Evolutionary conservation across 2,888 invertebrate genomes (phyloP).

Genomic region (Toxonevra muliebris): DNA sequence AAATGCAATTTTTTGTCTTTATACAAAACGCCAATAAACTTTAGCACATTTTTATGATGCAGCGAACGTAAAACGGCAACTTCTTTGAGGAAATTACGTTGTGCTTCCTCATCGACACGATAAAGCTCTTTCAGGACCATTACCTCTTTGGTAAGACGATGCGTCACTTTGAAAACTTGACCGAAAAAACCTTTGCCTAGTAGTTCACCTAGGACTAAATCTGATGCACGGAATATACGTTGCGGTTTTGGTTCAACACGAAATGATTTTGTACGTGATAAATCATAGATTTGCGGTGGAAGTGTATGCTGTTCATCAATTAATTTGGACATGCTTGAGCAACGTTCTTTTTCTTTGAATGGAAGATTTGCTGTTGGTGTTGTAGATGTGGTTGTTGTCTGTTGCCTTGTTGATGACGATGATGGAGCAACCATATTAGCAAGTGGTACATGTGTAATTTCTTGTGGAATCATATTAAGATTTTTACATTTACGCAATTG

Average conservation of each 20-base stretch:
- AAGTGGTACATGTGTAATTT: slow-evolving; percentile 2
- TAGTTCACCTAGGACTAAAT: slow-evolving; percentile 87
- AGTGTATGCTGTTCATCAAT: slow-evolving; percentile 74
- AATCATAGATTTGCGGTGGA: slow-evolving; percentile 69
- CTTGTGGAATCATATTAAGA: slow-evolving; percentile 50
- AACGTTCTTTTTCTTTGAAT: slow-evolving; percentile 81
- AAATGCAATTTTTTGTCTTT: slow-evolving; percentile 90
- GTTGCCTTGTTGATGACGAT: slow-evolving; percentile 6
- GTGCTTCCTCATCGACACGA: slow-evolving; percentile 92
- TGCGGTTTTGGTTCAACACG: slow-evolving; percentile 70
- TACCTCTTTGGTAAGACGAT: slow-evolving; percentile 87
- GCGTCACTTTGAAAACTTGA: slow-evolving; percentile 90
- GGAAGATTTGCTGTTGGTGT: slow-evolving; percentile 46
- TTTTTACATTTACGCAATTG: slow-evolving; percentile 69
- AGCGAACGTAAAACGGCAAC: slow-evolving; percentile 91
- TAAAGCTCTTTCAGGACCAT: slow-evolving; percentile 96
- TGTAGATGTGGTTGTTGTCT: slow-evolving; percentile 25
- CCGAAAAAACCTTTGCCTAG: slow-evolving; percentile 95
- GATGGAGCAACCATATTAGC: not conserved
- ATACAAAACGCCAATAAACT: slow-evolving; percentile 92
- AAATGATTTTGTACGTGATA: slow-evolving; percentile 89
- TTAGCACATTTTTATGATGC: slow-evolving; percentile 88
- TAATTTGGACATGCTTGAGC: slow-evolving; percentile 85
- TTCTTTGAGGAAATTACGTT: slow-evolving; percentile 93
- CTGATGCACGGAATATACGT: slow-evolving; percentile 90